A percentile compares a stretch with the other conserved stretches of the same genome.
phyloP scores from a whole-genome alignment of 2,797 vertebrate genomes.

The Molossus molossus region DNA sequence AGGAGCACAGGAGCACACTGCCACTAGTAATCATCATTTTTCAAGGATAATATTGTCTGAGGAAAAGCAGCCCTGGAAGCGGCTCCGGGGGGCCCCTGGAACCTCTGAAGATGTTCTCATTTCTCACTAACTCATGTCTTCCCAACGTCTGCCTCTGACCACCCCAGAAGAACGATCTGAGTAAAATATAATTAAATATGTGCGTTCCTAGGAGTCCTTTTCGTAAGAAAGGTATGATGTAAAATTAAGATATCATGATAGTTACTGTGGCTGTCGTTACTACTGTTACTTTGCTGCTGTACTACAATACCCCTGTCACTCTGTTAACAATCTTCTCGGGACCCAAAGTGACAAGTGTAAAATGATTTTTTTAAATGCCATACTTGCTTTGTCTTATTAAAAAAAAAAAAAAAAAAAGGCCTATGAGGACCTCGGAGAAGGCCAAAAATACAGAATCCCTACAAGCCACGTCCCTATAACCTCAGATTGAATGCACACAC shows the following conservation, averaged over 20 bases:
- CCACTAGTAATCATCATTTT: neutral
- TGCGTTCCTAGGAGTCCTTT: constrained; percentile 46
- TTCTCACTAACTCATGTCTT: constrained; percentile 1
- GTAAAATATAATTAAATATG: constrained; percentile 48
- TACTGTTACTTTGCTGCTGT: neutral
- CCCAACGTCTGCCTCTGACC: neutral
- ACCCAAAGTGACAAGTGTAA: constrained; percentile 77
- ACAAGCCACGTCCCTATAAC: neutral
- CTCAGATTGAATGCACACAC: neutral
- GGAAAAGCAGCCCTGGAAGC: neutral
- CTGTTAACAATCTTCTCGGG: constrained; percentile 65
- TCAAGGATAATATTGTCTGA: neutral
- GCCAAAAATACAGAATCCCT: constrained; percentile 24
- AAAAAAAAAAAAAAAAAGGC: constrained; percentile 27
- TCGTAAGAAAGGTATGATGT: neutral
- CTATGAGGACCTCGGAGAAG: constrained; percentile 22
- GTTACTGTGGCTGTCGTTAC: constrained; percentile 29
- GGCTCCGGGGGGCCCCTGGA: neutral
- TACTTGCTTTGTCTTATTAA: constrained; percentile 65
- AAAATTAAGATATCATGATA: constrained; percentile 65
- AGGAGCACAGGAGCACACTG: neutral
- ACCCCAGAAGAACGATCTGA: constrained; percentile 41
- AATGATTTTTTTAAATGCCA: constrained; percentile 68
- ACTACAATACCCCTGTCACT: constrained; percentile 48
- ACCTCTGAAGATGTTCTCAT: neutral